phyloP scores from a whole-genome alignment of 2,797 vertebrate genomes.

The Myotis findleyi region DNA sequence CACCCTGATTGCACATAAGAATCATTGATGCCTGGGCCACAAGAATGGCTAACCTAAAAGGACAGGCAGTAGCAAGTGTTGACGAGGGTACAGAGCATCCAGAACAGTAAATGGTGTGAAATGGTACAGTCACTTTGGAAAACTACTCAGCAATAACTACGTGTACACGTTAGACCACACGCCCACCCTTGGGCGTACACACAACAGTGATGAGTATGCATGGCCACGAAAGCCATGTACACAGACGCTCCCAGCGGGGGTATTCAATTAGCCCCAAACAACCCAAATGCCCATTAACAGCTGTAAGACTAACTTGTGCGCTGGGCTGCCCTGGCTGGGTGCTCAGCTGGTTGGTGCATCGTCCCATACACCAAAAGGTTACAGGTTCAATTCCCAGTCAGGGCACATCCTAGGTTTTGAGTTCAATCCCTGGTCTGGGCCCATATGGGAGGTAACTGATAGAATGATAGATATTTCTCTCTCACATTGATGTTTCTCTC shows the following conservation, averaged over 20 bases:
- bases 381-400: neutral
- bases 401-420: neutral
- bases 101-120: neutral
- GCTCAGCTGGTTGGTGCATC: neutral
- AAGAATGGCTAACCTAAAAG: neutral
- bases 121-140: neutral
- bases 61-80: neutral
- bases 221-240: neutral
- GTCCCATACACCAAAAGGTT: neutral
- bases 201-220: neutral
- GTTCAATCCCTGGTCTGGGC: neutral
- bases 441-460: neutral
- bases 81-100: accelerated
- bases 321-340: neutral
- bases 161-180: too few relatives aligned
- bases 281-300: neutral
- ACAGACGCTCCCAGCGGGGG: neutral
- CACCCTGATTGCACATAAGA: neutral
- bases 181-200: too few relatives aligned
- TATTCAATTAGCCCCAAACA: neutral
- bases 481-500: neutral
- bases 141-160: neutral
- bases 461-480: neutral
- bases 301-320: neutral
- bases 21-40: neutral